Evolutionary conservation across 2,113 vertebrate species (phyloP).

Genomic region (Aix galericulata): DNA sequence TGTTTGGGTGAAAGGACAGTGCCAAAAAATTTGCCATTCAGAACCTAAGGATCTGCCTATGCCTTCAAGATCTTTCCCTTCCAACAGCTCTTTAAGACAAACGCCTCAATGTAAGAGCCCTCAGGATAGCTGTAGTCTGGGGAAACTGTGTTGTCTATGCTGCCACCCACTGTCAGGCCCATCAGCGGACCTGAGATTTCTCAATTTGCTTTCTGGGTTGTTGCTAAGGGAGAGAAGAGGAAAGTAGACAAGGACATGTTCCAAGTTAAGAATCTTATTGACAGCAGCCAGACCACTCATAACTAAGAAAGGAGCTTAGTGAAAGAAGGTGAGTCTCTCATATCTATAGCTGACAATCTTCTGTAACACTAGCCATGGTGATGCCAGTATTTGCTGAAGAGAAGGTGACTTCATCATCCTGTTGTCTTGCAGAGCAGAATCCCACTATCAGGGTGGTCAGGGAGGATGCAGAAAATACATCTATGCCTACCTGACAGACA

Average conservation of each 20-base stretch:
- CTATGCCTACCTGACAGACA: not conserved
- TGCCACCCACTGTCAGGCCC: not conserved
- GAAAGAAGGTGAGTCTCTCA: not conserved
- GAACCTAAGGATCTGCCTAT: not conserved
- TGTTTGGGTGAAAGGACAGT: not conserved
- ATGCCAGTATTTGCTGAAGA: not conserved
- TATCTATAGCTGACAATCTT: not conserved
- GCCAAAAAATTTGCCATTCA: not conserved
- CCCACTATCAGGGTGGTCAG: not conserved
- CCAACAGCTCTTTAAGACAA: not conserved
- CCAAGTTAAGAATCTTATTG: not conserved
- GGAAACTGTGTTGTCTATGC: not conserved
- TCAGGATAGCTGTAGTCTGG: not conserved
- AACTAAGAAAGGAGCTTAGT: not conserved
- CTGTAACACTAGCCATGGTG: not conserved
- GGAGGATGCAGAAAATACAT: not conserved
- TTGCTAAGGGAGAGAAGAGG: not conserved
- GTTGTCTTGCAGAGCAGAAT: not conserved
- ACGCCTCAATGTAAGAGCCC: not conserved
- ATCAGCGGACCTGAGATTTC: not conserved
- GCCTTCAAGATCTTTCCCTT: not conserved
- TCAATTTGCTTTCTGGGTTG: not conserved
- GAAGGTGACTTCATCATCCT: not conserved
- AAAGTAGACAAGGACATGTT: not conserved
- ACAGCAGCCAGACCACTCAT: not conserved